These are phyloP conservation scores for Eulemur rubriventer DNA, from an alignment of 2,797 vertebrate genomes.

Conservation along the genomic window DNA sequence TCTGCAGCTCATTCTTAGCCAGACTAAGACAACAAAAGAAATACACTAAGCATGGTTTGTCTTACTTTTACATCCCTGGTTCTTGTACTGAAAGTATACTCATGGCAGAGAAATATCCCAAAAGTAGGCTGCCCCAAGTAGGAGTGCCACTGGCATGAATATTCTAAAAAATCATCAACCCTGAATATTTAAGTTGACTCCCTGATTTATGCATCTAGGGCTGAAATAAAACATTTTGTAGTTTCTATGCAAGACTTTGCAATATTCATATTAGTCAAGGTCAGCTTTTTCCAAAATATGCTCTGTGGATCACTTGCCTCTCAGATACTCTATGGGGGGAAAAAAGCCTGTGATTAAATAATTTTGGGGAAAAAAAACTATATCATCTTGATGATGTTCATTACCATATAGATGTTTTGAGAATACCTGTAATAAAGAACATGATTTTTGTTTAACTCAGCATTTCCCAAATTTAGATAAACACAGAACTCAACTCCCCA, in stretches of 20 bases:
- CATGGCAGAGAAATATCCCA: background rate
- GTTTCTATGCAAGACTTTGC: background rate
- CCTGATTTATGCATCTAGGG: background rate
- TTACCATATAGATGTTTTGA: background rate
- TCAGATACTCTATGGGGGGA: background rate
- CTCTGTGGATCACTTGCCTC: background rate
- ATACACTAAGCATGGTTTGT: background rate
- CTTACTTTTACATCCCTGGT: background rate
- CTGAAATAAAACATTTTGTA: background rate
- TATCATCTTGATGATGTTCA: background rate
- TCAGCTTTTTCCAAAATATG: background rate
- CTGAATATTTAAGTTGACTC: background rate
- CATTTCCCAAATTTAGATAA: background rate
- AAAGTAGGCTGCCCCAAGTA: background rate
- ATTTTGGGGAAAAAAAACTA: fast-evolving
- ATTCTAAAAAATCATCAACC: background rate
- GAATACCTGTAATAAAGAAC: background rate
- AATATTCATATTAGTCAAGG: background rate
- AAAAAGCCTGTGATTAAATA: background rate
- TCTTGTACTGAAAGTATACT: background rate
- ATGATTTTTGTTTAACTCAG: background rate
- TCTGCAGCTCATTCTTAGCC: background rate
- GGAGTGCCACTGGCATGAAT: background rate
- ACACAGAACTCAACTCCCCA: background rate
- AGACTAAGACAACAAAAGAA: background rate